Evolutionary conservation across 2,797 vertebrate genomes (phyloP).

Genomic region (Cynodonichthys magdalenae): DNA sequence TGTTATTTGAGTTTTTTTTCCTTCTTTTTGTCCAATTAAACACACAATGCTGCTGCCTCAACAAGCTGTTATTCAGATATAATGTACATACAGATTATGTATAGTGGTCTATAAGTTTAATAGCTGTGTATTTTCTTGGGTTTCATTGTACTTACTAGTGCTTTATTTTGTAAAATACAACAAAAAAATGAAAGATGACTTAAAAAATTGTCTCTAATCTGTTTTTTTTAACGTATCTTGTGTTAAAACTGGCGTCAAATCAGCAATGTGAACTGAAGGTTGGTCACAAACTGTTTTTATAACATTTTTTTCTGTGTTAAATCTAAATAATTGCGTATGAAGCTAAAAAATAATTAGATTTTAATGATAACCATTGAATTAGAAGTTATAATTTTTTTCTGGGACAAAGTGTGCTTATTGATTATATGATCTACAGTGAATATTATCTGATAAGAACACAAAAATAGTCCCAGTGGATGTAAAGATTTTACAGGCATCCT

Average conservation of each 20-base stretch:
- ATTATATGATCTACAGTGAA: no score
- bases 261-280: neutral
- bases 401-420: no score
- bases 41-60: conserved; percentile 8
- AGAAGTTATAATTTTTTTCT: no score
- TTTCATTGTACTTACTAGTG: neutral
- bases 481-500: no score
- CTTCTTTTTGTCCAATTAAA: conserved; percentile 1
- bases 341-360: no score
- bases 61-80: conserved; percentile 20
- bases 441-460: no score
- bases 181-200: conserved; percentile 1
- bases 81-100: conserved; percentile 2
- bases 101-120: conserved; percentile 4
- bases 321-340: no score
- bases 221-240: neutral
- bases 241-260: neutral
- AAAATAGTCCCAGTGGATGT: no score
- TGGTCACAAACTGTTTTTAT: no score
- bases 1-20: conserved; percentile 47
- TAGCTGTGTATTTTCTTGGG: conserved; percentile 12
- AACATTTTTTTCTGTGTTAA: no score
- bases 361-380: no score
- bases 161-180: conserved; percentile 12
- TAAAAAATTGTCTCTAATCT: neutral